Conservation (phyloP, 2,888 invertebrate species). For the Linhomoeus sp. region DNA sequence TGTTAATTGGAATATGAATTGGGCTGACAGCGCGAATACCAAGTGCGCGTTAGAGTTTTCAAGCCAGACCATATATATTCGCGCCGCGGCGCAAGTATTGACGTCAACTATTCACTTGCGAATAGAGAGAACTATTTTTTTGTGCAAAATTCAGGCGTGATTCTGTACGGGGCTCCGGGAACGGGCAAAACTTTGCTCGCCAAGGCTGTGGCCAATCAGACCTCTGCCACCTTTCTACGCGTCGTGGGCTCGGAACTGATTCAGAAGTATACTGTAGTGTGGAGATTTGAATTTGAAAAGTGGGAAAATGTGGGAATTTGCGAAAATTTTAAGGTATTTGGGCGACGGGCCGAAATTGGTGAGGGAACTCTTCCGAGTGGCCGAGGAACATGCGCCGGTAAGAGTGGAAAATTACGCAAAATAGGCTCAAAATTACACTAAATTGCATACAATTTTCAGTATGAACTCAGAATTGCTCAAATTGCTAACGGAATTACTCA, state of each 20-base stretch:
- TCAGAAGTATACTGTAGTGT: constrained; percentile 77
- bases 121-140: no score
- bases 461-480: no score
- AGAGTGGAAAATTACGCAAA: background rate
- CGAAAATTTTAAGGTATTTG: constrained; percentile 58
- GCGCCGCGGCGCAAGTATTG: no score
- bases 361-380: constrained; percentile 89
- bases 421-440: no score
- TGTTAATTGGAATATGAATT: no score
- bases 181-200: constrained; percentile 94
- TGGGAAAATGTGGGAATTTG: background rate
- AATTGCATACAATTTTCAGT: no score
- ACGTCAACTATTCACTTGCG: no score
- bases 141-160: constrained; percentile 39
- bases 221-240: constrained; percentile 90
- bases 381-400: constrained; percentile 86
- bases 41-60: no score
- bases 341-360: constrained; percentile 98
- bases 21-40: no score
- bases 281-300: constrained; percentile 16
- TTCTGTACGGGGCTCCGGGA: constrained; percentile 89
- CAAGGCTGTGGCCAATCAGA: constrained; percentile 98
- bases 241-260: constrained; percentile 98
- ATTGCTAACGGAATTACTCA: no score
- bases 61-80: no score